Evolutionary conservation across 2,888 invertebrate species (phyloP).

Genomic region (Lordiphosa andalusiaca): DNA sequence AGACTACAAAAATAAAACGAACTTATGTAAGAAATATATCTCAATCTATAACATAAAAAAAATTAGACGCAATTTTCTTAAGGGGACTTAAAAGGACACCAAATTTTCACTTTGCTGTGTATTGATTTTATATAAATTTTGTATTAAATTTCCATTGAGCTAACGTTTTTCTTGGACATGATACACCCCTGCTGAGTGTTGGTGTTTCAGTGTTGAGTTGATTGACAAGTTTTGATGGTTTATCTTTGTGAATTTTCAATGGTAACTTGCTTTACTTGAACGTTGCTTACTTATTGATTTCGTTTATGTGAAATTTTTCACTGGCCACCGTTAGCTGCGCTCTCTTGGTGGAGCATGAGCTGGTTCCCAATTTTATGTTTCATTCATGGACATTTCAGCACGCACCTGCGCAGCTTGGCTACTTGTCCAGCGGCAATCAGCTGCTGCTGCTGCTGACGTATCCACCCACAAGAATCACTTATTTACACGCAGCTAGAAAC

Average conservation of each 20-base stretch:
- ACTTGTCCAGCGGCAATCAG: too few relatives aligned
- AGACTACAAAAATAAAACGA: conserved; percentile 8
- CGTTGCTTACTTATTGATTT: conserved; percentile 75
- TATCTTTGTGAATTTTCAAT: conserved; percentile 23
- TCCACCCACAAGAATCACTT: too few relatives aligned
- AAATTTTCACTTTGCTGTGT: neutral
- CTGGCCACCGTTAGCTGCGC: conserved; percentile 50
- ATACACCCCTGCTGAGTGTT: conserved; percentile 32
- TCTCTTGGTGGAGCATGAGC: too few relatives aligned
- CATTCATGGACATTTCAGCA: too few relatives aligned
- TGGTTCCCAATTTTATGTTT: too few relatives aligned
- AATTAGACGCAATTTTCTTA: neutral
- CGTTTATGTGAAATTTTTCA: conserved; percentile 47
- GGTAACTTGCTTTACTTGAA: conserved; percentile 40
- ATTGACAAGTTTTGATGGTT: conserved; percentile 23
- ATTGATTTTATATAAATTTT: conserved; percentile 14
- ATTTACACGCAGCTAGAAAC: too few relatives aligned
- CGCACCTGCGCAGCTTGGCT: too few relatives aligned
- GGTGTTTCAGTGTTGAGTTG: conserved; percentile 36
- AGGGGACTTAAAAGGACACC: neutral
- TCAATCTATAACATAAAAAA: conserved; percentile 1
- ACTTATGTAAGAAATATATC: conserved; percentile 36
- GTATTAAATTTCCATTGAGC: conserved; percentile 29
- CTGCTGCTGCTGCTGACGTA: too few relatives aligned
- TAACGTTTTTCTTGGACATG: conserved; percentile 80